Evolutionary conservation across 2,888 invertebrate genomes (phyloP), one percentile per base, ranked within the genome.

Genomic region (Omphaloscelis lunosa): DNA sequence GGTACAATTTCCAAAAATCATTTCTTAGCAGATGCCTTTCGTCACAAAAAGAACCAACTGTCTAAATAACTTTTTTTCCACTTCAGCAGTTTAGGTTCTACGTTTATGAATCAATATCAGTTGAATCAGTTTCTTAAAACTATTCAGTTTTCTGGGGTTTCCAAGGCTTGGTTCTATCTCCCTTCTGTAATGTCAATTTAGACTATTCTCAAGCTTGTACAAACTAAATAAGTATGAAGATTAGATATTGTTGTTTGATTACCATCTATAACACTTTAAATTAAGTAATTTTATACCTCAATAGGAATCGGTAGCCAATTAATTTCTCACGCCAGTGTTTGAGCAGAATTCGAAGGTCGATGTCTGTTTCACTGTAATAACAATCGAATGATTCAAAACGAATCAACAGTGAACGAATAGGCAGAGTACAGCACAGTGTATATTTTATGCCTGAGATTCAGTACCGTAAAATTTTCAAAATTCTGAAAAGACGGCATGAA

Each of bases 261-360:
- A 45, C 39, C 27, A 56, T 62, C 34, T 34, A n/a, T 53, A 62
- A 51, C 41, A 53, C 41, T 61, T 81, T 53, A 34, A 74, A 69
- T 77, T 74, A 53, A 83, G 51, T 67, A 76, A 77, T 82, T 72
- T 82, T 61, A 56, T 63, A 41, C 80, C 27, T 83, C 66, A 71
- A 34, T 75, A 75, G 23, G 75, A 76, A 75, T 66, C 68, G 66
- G 74, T 85, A 80, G 72, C 77, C 86, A 88, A 89, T 86, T 84
- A 90, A 91, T 93, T 92, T 92, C 91, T 86, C 91, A 90, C 87
- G 88, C 85, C 66, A 88, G 88, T 86, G 77, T 87, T 88, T 58
- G 58, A 77, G 27, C 77, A 77, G 58, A 59, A 85, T 79, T 83
- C 78, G 89, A 93, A 93, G 93, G 93, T 92, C 92, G 93, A 90